Percentiles rank a stretch among this genome's conserved stretches.
These are phyloP conservation scores for Plutella xylostella DNA, from an alignment of 2,888 invertebrate species.

Conservation along the genomic window DNA sequence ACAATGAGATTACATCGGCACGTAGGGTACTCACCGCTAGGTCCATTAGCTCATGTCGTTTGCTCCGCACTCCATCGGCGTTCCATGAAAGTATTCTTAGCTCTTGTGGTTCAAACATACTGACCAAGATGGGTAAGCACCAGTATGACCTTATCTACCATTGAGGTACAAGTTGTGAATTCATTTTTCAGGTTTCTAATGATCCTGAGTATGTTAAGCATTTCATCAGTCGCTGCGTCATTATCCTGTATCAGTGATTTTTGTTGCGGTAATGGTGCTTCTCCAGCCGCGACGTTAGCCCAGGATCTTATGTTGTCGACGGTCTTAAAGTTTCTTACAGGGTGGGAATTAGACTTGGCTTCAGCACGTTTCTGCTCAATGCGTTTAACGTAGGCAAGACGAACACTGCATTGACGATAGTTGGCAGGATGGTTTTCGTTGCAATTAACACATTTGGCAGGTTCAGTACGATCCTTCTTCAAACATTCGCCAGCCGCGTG, in stretches of 20 bases:
- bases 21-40: background rate
- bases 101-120: background rate
- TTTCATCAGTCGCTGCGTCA: background rate
- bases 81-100: background rate
- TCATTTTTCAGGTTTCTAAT: background rate
- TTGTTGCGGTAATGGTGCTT: background rate
- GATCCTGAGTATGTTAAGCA: background rate
- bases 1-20: background rate
- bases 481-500: constrained; percentile 11
- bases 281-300: background rate
- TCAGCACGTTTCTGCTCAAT: background rate
- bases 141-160: background rate
- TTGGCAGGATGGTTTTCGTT: background rate
- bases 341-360: background rate
- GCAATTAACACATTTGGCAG: background rate
- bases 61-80: background rate
- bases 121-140: background rate
- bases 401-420: background rate
- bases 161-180: background rate
- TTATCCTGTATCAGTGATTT: background rate
- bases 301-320: background rate
- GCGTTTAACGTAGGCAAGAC: background rate
- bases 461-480: constrained; percentile 6
- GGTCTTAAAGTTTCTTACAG: background rate
- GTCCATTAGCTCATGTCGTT: background rate